Conservation (phyloP, 2,797 vertebrate genomes). For the Poecilia gillii region DNA sequence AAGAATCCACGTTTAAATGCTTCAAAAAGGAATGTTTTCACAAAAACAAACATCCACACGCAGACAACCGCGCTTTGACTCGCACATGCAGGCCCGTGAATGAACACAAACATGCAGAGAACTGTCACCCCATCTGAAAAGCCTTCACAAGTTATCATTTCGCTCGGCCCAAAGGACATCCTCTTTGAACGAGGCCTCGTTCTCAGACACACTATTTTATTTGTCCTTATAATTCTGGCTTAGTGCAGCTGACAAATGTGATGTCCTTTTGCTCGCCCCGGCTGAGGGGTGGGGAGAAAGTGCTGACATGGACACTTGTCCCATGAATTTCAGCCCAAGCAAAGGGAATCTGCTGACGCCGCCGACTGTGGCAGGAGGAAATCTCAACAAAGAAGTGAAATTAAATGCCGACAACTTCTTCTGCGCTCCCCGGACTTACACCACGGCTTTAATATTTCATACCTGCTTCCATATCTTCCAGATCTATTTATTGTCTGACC, state of each 20-base stretch:
- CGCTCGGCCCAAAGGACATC: conserved; percentile 45
- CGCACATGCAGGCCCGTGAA: neutral
- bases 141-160: conserved; percentile 43
- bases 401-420: conserved; percentile 78
- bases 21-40: neutral
- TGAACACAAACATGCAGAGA: conserved; percentile 6
- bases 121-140: conserved; percentile 23
- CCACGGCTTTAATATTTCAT: conserved; percentile 68
- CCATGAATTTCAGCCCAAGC: conserved; percentile 75
- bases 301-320: conserved; percentile 83
- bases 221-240: conserved; percentile 75
- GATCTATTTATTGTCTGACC: conserved; percentile 51
- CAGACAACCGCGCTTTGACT: neutral
- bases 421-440: conserved; percentile 61
- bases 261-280: conserved; percentile 75
- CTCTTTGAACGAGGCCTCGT: conserved; percentile 47
- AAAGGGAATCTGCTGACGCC: conserved; percentile 79
- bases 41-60: neutral
- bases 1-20: conserved; percentile 2
- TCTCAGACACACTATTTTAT: conserved; percentile 67
- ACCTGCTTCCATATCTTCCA: conserved; percentile 39
- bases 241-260: conserved; percentile 73
- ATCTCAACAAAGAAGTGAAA: conserved; percentile 81
- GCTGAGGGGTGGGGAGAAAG: conserved; percentile 71
- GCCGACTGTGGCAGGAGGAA: conserved; percentile 74